Evolutionary conservation across 2,888 invertebrate genomes (phyloP).

Genomic region (Bursaphelenchus okinawaensis): DNA sequence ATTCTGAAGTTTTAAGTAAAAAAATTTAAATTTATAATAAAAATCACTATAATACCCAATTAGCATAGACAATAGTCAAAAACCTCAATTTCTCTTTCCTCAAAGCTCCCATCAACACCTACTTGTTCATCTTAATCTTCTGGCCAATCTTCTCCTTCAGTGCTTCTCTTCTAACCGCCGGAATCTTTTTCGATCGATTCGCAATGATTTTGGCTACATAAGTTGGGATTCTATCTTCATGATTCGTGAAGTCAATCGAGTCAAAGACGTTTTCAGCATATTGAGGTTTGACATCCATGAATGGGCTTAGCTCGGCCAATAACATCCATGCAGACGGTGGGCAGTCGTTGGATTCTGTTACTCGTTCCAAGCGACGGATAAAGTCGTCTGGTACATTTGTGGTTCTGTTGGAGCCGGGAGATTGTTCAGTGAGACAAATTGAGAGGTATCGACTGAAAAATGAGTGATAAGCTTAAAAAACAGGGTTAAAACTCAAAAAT

Average conservation of each 20-base stretch:
- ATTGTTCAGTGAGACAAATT: conserved; percentile 11
- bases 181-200: conserved; percentile 21
- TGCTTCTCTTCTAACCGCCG: conserved; percentile 12
- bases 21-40: background rate
- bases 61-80: background rate
- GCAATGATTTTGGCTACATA: conserved; percentile 36
- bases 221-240: conserved; percentile 16
- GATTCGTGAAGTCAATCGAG: conserved; percentile 1
- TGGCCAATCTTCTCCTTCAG: conserved; percentile 19
- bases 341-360: conserved; percentile 15
- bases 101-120: background rate
- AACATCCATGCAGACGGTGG: conserved; percentile 32
- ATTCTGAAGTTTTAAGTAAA: conserved; percentile 33
- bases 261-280: conserved; percentile 20
- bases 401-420: background rate
- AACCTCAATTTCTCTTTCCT: background rate
- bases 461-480: background rate
- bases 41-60: background rate
- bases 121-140: conserved; percentile 14
- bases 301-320: conserved; percentile 26
- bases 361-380: conserved; percentile 1
- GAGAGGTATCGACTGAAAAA: conserved; percentile 7
- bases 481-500: no score
- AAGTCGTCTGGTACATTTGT: background rate
- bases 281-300: conserved; percentile 16